Evolutionary conservation across 2,113 vertebrate genomes (phyloP).

Genomic region (Spermophilus dauricus): DNA sequence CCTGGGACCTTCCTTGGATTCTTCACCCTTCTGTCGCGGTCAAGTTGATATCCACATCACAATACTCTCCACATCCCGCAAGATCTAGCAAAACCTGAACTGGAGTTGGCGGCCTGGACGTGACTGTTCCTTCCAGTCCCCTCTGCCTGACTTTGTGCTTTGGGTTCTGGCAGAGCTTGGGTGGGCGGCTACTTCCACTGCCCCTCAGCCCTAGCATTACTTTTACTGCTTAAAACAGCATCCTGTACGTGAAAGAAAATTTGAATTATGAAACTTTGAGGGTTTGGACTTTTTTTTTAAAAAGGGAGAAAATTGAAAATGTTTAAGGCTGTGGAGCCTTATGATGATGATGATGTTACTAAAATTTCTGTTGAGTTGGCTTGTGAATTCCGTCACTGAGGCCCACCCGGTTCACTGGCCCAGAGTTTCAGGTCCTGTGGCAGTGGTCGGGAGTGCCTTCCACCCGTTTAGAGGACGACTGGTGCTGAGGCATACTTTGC

Average conservation of each 20-base stretch:
- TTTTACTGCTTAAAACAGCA: not conserved
- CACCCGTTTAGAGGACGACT: not conserved
- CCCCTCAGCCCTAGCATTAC: not conserved
- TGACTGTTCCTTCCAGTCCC: not conserved
- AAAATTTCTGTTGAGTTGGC: not conserved
- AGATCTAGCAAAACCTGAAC: not conserved
- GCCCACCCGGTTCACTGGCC: not conserved
- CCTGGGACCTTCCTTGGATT: not conserved
- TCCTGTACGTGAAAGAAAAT: not conserved
- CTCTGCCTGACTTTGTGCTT: not conserved
- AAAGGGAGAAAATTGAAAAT: constrained; percentile 32
- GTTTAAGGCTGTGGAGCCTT: not conserved
- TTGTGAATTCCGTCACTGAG: not conserved
- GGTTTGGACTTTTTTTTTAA: not conserved
- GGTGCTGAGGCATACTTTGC: not conserved
- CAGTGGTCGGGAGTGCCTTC: not conserved
- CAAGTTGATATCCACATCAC: not conserved
- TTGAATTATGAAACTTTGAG: not conserved
- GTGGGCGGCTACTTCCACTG: accelerated
- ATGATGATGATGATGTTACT: not conserved
- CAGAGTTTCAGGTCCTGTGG: no score
- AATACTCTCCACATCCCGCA: not conserved
- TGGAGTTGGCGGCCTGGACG: not conserved
- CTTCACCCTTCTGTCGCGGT: not conserved
- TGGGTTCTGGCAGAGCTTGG: not conserved